Conservation (phyloP, 2,888 invertebrate genomes). For the Ecliptopera silaceata region DNA sequence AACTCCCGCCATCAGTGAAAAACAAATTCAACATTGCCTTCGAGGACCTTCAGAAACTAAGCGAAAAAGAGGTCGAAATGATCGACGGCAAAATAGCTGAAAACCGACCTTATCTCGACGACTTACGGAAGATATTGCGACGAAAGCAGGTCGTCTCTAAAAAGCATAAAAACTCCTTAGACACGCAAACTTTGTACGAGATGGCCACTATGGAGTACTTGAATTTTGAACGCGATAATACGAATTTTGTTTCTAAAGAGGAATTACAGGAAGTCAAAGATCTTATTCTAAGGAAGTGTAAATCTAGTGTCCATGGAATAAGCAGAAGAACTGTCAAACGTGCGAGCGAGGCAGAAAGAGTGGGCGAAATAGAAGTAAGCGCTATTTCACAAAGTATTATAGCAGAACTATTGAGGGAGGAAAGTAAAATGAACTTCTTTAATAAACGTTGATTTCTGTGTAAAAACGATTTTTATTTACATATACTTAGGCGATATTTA, state of each 20-base stretch:
- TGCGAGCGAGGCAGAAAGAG: conserved; percentile 7
- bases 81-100: conserved; percentile 64
- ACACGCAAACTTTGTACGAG: conserved; percentile 62
- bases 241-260: conserved; percentile 56
- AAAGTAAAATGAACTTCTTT: conserved; percentile 14
- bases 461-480: too few relatives aligned
- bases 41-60: conserved; percentile 53
- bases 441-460: conserved; percentile 37
- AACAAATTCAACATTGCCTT: conserved; percentile 52
- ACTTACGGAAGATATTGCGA: conserved; percentile 59
- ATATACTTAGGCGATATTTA: neutral
- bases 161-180: conserved; percentile 51
- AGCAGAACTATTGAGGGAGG: conserved; percentile 49
- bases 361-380: conserved; percentile 11
- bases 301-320: conserved; percentile 61
- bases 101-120: conserved; percentile 67
- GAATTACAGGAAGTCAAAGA: conserved; percentile 65
- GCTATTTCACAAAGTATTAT: conserved; percentile 56
- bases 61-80: conserved; percentile 68
- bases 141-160: conserved; percentile 47
- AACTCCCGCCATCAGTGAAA: conserved; percentile 52
- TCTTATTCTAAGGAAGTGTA: conserved; percentile 56
- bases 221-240: conserved; percentile 47
- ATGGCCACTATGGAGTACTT: conserved; percentile 58
- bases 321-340: conserved; percentile 51